Evolutionary conservation across 2,888 invertebrate genomes (phyloP).

Genomic region (Tubulanus polymorphus): DNA sequence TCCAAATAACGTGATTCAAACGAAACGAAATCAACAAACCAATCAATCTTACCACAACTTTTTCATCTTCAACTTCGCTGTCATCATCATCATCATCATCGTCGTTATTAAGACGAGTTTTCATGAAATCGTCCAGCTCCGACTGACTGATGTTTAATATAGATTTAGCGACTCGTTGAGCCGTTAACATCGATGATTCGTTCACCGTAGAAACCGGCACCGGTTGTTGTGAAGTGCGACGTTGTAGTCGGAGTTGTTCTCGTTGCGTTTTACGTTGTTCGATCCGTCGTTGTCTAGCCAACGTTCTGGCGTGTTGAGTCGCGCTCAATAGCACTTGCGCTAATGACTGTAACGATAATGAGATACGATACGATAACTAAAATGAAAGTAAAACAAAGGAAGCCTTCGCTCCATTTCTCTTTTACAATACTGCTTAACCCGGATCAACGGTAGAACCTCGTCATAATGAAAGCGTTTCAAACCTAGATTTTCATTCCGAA

Average conservation of each 20-base stretch:
- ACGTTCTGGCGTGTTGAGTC: conserved; percentile 28
- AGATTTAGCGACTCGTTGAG: conserved; percentile 42
- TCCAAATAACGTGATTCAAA: too few relatives aligned
- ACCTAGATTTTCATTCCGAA: too few relatives aligned
- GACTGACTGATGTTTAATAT: conserved; percentile 49
- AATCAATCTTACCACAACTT: too few relatives aligned
- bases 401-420: too few relatives aligned
- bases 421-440: too few relatives aligned
- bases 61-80: too few relatives aligned
- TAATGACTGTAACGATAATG: conserved; percentile 29
- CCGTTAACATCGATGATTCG: conserved; percentile 33
- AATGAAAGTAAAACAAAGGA: too few relatives aligned
- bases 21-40: too few relatives aligned
- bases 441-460: too few relatives aligned
- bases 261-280: conserved; percentile 13
- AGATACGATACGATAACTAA: too few relatives aligned
- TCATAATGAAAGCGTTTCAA: too few relatives aligned
- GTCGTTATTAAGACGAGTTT: conserved; percentile 3
- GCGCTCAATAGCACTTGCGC: conserved; percentile 33
- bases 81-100: background rate
- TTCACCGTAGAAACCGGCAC: conserved; percentile 7
- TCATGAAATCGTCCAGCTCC: conserved; percentile 49
- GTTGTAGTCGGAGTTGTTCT: too few relatives aligned
- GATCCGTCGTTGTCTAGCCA: conserved; percentile 24
- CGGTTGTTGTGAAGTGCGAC: background rate